These are phyloP conservation scores for Calonectris borealis DNA, from an alignment of 2,113 vertebrate genomes.

Conservation along the genomic window DNA sequence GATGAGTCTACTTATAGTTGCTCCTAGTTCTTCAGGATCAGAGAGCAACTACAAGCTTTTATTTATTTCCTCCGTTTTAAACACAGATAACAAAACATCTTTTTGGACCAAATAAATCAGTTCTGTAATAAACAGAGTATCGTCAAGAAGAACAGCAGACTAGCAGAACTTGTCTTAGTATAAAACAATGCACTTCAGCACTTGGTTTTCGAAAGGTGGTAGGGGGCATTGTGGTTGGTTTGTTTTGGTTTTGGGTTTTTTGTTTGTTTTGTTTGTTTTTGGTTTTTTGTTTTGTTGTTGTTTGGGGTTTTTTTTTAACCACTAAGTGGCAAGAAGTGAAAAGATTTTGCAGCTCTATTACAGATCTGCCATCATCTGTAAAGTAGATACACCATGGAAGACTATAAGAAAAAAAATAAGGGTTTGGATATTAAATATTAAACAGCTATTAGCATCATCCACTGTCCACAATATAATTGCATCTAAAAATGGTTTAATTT, in stretches of 20 bases:
- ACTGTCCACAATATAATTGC: not conserved
- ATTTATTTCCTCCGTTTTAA: not conserved
- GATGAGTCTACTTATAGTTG: not conserved
- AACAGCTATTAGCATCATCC: not conserved
- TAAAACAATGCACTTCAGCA: not conserved
- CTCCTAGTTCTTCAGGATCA: not conserved
- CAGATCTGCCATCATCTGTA: not conserved
- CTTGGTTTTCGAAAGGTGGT: not conserved
- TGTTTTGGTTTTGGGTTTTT: not conserved
- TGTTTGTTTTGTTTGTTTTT: too few species aligned
- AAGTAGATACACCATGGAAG: not conserved
- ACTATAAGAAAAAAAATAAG: not conserved
- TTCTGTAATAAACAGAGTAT: not conserved
- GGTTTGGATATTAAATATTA: not conserved
- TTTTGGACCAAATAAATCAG: not conserved
- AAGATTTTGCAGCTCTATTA: not conserved
- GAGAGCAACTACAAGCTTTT: not conserved
- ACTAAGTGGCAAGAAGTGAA: not conserved
- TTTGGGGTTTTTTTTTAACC: not conserved
- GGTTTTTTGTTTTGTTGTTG: not conserved
- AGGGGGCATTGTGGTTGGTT: accelerated
- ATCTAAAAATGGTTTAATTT: not conserved
- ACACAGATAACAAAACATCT: not conserved
- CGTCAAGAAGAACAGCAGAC: not conserved
- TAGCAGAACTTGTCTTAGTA: not conserved